Conservation (phyloP, 2,113 vertebrate species). For the Pao palembangensis region DNA sequence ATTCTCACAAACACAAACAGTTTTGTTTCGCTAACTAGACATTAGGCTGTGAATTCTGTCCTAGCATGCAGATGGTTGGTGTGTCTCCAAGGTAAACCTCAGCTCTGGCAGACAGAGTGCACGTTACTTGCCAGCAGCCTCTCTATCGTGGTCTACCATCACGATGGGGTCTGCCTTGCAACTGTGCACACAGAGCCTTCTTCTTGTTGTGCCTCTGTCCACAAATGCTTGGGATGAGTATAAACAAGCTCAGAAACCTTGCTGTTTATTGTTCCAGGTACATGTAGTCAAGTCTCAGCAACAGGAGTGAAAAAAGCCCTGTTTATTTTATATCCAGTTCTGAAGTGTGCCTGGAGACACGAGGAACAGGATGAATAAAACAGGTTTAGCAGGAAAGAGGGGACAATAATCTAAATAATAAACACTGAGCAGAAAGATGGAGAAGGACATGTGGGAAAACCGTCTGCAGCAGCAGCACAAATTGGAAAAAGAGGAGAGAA, state of each 20-base stretch:
- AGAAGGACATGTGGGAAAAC: conserved; percentile 2
- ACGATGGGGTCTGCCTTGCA: conserved; percentile 51
- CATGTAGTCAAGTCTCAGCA: conserved; percentile 48
- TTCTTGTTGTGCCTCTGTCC: conserved; percentile 70
- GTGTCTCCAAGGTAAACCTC: conserved; percentile 65
- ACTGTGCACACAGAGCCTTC: conserved; percentile 51
- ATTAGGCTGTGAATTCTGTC: conserved; percentile 58
- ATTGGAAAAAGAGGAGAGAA: conserved; percentile 1
- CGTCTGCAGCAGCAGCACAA: conserved; percentile 23
- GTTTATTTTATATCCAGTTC: conserved; percentile 70
- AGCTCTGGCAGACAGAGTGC: conserved; percentile 50
- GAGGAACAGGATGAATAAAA: conserved; percentile 72
- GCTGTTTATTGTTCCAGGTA: conserved; percentile 72
- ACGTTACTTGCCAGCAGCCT: conserved; percentile 61
- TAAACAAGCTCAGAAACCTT: conserved; percentile 58
- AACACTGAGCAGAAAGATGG: conserved; percentile 57
- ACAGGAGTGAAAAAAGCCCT: conserved; percentile 36
- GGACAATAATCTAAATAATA: conserved; percentile 72
- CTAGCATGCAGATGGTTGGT: conserved; percentile 70
- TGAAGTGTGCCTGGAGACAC: conserved; percentile 68
- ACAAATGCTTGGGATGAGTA: conserved; percentile 59
- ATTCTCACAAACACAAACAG: conserved; percentile 34
- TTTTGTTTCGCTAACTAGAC: conserved; percentile 60
- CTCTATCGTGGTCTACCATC: conserved; percentile 66
- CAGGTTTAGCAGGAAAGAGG: conserved; percentile 62